These are phyloP conservation scores for Heliothis virescens DNA, from an alignment of 1,140 invertebrate species.

Conservation along the genomic window DNA sequence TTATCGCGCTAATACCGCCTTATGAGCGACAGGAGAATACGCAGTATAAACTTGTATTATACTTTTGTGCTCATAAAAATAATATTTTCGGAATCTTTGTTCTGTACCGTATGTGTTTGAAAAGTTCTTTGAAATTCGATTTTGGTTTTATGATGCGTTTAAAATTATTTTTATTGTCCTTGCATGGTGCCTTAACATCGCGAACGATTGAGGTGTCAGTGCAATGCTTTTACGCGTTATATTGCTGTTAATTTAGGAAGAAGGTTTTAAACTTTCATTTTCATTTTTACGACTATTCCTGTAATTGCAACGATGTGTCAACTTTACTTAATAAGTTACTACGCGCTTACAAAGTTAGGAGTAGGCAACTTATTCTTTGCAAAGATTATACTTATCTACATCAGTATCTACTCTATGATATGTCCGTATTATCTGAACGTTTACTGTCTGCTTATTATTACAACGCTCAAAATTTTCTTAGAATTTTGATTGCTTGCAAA, in stretches of 20 bases:
- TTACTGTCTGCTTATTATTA: neutral
- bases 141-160: conserved; percentile 43
- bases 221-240: conserved; percentile 6
- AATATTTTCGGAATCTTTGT: conserved; percentile 55
- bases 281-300: conserved; percentile 20
- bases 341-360: neutral
- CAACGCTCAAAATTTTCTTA: neutral
- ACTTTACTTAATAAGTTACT: neutral
- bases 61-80: conserved; percentile 45
- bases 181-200: conserved; percentile 5
- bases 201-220: conserved; percentile 43
- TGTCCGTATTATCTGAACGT: neutral
- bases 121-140: conserved; percentile 50
- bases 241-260: conserved; percentile 36
- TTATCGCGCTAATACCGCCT: conserved; percentile 55
- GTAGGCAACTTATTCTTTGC: neutral
- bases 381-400: neutral
- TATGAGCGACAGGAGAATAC: conserved; percentile 54
- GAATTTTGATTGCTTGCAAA: too few relatives aligned
- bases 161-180: conserved; percentile 45
- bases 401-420: neutral
- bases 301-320: neutral
- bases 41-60: conserved; percentile 49
- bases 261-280: conserved; percentile 33
- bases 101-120: conserved; percentile 32